Base-by-base conservation (phyloP, 2,797 vertebrate species). In the Hippocampus kuda region DNA sequence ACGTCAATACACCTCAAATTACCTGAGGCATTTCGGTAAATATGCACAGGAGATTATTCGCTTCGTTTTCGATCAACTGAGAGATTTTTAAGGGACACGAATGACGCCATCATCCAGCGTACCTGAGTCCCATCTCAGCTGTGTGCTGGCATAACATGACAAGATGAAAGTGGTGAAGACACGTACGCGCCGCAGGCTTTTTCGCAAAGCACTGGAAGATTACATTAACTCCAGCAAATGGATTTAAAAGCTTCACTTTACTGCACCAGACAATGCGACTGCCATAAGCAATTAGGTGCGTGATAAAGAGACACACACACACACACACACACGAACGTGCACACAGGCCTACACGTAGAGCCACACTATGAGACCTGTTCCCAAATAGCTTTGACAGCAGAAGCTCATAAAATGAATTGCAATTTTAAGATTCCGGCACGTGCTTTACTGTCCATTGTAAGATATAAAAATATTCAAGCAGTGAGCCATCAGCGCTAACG, bases 191-290 rank as follows among this genome's bases (percentile, higher is more conserved):
- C 76, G 20, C 0, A 2, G 73, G 84, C 78, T 75, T 62, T 38
- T 72, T 72, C 70, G 78, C 77, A 70, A 71, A 59, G 77, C 76
- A 71, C 77, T 26, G 73, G 68, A 68, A 86, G 75, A 87, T 84
- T 79, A 72, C 72, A 84, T 89, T 88, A 88, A 76, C 77, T 69
- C 68, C 72, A 74, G 77, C 69, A 81, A 86, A 86, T 71, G 65
- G 74, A 82, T 85, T 85, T 83, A 75, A 87, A 85, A 84, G 81
- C 75, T 83, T 83, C 74, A 80, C 77, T 81, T 86, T 84, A 87
- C 81, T 78, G 81, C 48, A 61, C 71, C 79, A 80, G 78, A 83
- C 80, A 82, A 81, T 83, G 73, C 74, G 80, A 72, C 79, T 83
- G 79, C 80, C 83, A 86, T 68, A 73, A 81, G 79, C 84, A 79